Base-by-base conservation (phyloP, 2,888 invertebrate species). In the Sarcophaga caerulescens region DNA sequence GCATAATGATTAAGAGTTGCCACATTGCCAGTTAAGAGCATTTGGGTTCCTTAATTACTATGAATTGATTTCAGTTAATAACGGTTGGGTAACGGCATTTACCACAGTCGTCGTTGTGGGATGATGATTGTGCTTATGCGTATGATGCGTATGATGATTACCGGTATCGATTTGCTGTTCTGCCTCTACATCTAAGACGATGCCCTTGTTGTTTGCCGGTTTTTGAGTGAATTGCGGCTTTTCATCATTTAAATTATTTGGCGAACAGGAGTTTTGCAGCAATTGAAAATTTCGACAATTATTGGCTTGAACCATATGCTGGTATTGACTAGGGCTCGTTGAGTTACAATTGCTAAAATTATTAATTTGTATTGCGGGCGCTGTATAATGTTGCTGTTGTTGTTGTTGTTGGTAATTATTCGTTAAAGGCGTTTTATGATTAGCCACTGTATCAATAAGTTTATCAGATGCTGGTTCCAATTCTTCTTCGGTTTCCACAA, bases 21-120 rank as follows among this genome's bases (percentile, higher is more conserved):
- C 60, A 62, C 60, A 63, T 70, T n/a, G 65, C 63, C 23, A 60
- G 19, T 74, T 62, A 5, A 57, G 35, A 35, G 35, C 35, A 35
- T 35, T 35, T 35, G 35, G 35, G 2, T 17, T 52, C 52, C 52
- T 45, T 84, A 74, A 71, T 63, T 78, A 76, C 82, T 87, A 87
- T 65, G 91, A 90, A 89, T 92, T 92, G 69, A 92, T 92, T 89
- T 91, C 92, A 45, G 91, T 90, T 87, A 93, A 83, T 68, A 93
- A 89, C 35, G 93, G 93, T 84, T 93, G 93, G 14, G 92, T 92
- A 1, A 91, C 92, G 8, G 73, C 73, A 77, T 76, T 78, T 11
- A 65, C 23, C 69, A 70, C 10, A 14, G 73, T 35, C 25, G 44
- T 10, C 14, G 69, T 17, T 47, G 23, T 52, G 52, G 70, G 79